phyloP scores from a whole-genome alignment of 2,888 invertebrate genomes.

The Drosophila gaucha region DNA sequence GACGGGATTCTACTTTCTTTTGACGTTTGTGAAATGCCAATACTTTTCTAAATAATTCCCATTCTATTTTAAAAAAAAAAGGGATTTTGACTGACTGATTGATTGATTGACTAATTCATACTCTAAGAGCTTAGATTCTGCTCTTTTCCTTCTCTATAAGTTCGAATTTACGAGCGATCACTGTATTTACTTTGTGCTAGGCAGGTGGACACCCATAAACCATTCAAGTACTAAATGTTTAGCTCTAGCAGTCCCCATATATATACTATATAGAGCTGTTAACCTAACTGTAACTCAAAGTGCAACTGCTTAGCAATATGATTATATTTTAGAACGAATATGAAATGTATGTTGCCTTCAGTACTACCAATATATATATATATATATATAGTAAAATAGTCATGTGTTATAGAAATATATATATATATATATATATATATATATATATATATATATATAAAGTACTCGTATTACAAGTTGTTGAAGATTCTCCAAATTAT shows the following conservation, averaged over 20 bases:
- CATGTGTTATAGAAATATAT: conserved; percentile 37
- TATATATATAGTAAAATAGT: conserved; percentile 23
- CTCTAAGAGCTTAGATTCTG: neutral
- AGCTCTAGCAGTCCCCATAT: conserved; percentile 9
- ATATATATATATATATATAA: conserved; percentile 26
- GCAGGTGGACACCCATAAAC: conserved; percentile 12
- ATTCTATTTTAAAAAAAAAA: too few species aligned
- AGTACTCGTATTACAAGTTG: conserved; percentile 44
- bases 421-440: conserved; percentile 29
- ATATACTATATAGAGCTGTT: conserved; percentile 12
- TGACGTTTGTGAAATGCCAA: neutral
- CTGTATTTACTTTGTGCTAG: conserved; percentile 9
- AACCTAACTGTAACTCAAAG: conserved; percentile 41
- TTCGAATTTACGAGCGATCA: neutral
- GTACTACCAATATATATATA: conserved; percentile 20
- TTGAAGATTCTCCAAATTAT: conserved; percentile 59
- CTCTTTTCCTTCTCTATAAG: neutral
- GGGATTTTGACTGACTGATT: neutral
- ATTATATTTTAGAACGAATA: conserved; percentile 37
- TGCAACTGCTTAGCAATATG: conserved; percentile 49
- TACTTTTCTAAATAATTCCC: too few species aligned
- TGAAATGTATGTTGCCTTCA: conserved; percentile 51
- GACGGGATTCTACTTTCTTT: too few species aligned
- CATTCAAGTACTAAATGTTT: conserved; percentile 9
- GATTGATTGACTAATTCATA: neutral